Conservation (phyloP, 2,888 invertebrate genomes). For the Teinopalpus imperialis region DNA sequence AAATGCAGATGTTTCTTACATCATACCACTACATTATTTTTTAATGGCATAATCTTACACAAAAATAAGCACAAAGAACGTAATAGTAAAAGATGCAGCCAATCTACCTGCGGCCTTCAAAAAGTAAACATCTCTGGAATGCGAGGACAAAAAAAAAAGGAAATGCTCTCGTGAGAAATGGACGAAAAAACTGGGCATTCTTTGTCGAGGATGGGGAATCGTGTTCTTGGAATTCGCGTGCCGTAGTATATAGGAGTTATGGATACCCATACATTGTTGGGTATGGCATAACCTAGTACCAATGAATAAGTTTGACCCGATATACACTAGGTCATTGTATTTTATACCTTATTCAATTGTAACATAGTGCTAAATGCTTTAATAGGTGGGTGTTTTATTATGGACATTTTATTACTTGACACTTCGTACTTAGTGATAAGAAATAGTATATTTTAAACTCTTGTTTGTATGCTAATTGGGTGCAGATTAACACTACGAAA, state of each 20-base stretch:
- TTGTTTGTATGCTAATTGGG: background rate
- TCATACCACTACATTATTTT: background rate
- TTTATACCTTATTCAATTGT: background rate
- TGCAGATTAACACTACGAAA: background rate
- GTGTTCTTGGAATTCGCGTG: constrained; percentile 78
- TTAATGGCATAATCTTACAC: too few relatives aligned
- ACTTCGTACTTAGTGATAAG: constrained; percentile 4
- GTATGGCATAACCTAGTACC: constrained; percentile 28
- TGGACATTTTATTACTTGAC: background rate
- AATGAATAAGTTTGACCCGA: background rate
- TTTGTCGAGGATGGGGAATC: constrained; percentile 69
- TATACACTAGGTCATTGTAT: background rate
- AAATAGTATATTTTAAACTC: background rate
- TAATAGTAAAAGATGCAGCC: constrained; percentile 17
- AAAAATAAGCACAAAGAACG: background rate
- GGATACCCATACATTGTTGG: constrained; percentile 49
- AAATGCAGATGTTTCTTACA: background rate
- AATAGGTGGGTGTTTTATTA: background rate
- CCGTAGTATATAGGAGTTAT: too few relatives aligned
- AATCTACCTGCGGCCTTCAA: constrained; percentile 63
- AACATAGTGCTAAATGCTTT: background rate
- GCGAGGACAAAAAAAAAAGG: constrained; percentile 56
- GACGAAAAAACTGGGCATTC: constrained; percentile 59
- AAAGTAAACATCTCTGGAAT: constrained; percentile 73
- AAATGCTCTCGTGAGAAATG: constrained; percentile 70